Evolutionary conservation across 2,888 invertebrate genomes (phyloP).

Genomic region (Aphrophora alni): DNA sequence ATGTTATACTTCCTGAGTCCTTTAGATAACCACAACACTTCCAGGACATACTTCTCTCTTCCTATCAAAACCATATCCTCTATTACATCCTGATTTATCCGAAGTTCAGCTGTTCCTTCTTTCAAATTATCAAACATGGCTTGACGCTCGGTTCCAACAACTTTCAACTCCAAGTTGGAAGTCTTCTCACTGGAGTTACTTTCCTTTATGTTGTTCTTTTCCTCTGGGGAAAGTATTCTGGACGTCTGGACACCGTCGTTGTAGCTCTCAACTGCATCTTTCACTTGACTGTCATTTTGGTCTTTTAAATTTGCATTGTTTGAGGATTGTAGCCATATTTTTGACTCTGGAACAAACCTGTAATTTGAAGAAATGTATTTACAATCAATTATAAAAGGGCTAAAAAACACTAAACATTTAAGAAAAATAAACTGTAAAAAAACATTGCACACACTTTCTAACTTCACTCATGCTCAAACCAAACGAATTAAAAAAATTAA

Average conservation of each 20-base stretch:
- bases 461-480: too few species aligned
- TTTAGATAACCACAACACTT: background rate
- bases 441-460: too few species aligned
- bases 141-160: background rate
- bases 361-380: too few species aligned
- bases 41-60: background rate
- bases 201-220: too few species aligned
- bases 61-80: background rate
- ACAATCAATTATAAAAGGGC: too few species aligned
- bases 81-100: background rate
- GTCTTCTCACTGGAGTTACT: background rate
- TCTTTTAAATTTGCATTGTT: background rate
- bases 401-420: too few species aligned
- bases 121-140: background rate
- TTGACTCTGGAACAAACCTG: background rate
- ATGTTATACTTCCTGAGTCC: background rate
- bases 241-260: background rate
- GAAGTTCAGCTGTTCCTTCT: background rate
- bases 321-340: background rate
- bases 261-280: background rate
- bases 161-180: background rate
- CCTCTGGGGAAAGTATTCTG: background rate
- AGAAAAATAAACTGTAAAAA: too few species aligned
- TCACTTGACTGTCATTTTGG: too few species aligned
- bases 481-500: too few species aligned